Conservation (phyloP, 2,888 invertebrate species). For the Cheilosia grossa region DNA sequence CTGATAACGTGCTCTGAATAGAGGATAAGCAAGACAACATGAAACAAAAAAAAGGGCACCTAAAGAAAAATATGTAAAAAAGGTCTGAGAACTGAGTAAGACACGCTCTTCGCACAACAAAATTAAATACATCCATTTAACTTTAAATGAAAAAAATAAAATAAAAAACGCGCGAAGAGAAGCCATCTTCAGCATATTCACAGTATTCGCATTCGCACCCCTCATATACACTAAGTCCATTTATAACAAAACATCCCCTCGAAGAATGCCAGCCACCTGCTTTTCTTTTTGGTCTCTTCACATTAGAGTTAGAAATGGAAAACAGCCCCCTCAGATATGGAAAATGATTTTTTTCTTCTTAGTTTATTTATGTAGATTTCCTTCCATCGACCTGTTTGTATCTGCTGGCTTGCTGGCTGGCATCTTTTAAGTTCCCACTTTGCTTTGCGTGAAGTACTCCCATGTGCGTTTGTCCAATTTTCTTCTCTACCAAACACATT, state of each 20-base stretch:
- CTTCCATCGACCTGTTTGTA: conserved; percentile 27
- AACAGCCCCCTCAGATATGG: conserved; percentile 60
- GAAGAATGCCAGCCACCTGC: conserved; percentile 54
- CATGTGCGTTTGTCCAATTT: conserved; percentile 51
- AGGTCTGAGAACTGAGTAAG: conserved; percentile 39
- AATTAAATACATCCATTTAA: conserved; percentile 73
- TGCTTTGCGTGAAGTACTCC: conserved; percentile 32
- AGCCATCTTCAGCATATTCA: conserved; percentile 25
- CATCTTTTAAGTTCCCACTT: conserved; percentile 23
- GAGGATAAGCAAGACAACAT: conserved; percentile 35
- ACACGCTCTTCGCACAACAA: conserved; percentile 56
- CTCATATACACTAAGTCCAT: conserved; percentile 47
- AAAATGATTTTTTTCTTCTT: conserved; percentile 67
- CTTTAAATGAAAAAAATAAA: conserved; percentile 52
- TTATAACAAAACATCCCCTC: conserved; percentile 60
- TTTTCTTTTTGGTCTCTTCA: conserved; percentile 14
- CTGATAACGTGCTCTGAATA: conserved; percentile 61
- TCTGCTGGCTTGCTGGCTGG: not conserved
- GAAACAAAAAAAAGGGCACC: conserved; percentile 12
- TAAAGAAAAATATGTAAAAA: conserved; percentile 28
- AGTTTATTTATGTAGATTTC: conserved; percentile 54
- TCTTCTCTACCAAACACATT: conserved; percentile 31
- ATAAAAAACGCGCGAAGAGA: conserved; percentile 18
- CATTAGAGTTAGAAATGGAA: conserved; percentile 51
- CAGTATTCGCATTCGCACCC: conserved; percentile 32